Evolutionary conservation across 2,797 vertebrate genomes (phyloP).

Genomic region (Melanotaenia trifasciata): DNA sequence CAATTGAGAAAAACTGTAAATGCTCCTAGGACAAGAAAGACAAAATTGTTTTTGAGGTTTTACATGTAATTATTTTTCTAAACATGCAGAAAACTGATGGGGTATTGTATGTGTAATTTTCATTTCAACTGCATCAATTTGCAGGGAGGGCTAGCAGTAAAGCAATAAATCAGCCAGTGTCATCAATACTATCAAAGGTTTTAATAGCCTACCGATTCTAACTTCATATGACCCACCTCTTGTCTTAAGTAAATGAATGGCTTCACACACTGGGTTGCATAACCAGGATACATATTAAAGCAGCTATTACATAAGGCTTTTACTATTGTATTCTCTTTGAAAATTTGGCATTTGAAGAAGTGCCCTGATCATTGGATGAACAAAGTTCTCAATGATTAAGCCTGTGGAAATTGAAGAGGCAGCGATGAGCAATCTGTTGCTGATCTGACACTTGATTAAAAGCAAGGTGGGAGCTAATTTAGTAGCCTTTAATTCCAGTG

Average conservation of each 20-base stretch:
- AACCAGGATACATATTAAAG: constrained; percentile 1
- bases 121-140: background rate
- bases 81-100: too few species aligned
- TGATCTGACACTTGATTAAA: constrained; percentile 75
- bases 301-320: constrained; percentile 6
- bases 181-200: background rate
- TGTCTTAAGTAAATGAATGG: background rate
- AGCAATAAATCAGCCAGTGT: background rate
- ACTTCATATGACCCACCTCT: background rate
- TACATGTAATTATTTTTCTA: too few species aligned
- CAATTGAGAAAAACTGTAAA: too few species aligned
- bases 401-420: constrained; percentile 54
- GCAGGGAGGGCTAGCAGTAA: too few species aligned
- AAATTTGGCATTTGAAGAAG: constrained; percentile 29
- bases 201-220: background rate
- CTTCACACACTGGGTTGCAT: constrained; percentile 7
- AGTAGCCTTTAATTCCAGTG: constrained; percentile 67
- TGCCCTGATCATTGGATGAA: constrained; percentile 52
- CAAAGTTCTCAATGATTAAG: constrained; percentile 64
- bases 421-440: constrained; percentile 55
- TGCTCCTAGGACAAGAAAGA: too few species aligned
- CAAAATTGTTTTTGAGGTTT: too few species aligned
- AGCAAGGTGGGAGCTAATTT: constrained; percentile 62
- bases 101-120: background rate
- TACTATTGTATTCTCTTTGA: constrained; percentile 9